Percentiles rank a stretch among this genome's conserved stretches.
Conservation (phyloP, 1,140 invertebrate genomes). For the Macrobrachium rosenbergii region DNA sequence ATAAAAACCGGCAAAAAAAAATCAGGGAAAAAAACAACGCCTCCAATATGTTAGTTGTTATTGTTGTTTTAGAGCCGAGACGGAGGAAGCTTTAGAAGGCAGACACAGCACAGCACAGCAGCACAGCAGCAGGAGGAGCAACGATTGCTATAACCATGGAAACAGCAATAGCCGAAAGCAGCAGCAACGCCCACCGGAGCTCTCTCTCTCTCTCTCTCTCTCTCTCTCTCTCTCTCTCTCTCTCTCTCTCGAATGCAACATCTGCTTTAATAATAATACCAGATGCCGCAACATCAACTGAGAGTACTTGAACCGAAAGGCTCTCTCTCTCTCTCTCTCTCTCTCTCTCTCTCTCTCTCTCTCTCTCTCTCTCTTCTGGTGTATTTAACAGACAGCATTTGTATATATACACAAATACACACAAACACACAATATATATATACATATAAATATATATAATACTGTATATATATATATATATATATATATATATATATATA, state of each 20-base stretch:
- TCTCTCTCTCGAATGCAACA: no score
- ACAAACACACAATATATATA: conserved; percentile 11
- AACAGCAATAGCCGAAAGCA: neutral
- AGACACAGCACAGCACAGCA: neutral
- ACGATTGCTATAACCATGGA: neutral
- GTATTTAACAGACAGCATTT: neutral
- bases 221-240: no score
- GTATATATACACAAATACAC: neutral
- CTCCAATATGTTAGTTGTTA: no score
- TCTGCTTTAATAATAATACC: no score
- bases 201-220: no score
- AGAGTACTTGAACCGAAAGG: no score
- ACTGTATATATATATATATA: conserved; percentile 21
- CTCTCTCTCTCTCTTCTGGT: no score
- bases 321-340: no score
- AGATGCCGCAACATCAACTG: no score
- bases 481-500: conserved; percentile 13
- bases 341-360: no score
- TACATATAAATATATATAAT: conserved; percentile 1
- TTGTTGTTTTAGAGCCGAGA: neutral
- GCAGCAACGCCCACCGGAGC: no score
- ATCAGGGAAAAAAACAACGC: neutral
- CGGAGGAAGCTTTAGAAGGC: neutral
- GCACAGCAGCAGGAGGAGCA: neutral
- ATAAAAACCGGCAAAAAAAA: neutral